Conservation (phyloP, 2,888 invertebrate species). For the Coelopa pilipes region DNA sequence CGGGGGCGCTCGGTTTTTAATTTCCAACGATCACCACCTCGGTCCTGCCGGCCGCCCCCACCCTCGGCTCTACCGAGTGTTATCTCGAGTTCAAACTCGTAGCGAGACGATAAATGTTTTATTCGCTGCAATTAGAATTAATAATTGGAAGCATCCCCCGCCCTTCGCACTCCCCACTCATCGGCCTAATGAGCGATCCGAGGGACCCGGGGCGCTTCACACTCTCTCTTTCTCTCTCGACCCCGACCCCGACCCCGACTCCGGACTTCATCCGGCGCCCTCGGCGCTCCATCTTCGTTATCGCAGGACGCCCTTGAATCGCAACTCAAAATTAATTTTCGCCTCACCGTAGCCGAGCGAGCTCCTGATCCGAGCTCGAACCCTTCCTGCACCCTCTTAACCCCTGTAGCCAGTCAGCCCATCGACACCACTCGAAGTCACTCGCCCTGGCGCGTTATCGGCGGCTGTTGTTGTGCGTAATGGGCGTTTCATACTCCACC, state of each 20-base stretch:
- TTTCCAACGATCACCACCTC: background rate
- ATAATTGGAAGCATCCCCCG: constrained; percentile 49
- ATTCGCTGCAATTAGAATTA: constrained; percentile 60
- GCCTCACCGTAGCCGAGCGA: too few relatives aligned
- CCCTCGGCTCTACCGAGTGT: background rate
- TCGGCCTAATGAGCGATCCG: too few relatives aligned
- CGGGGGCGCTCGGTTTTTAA: background rate
- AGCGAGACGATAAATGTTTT: constrained; percentile 38
- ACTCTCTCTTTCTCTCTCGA: constrained; percentile 5
- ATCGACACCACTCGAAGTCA: constrained; percentile 6
- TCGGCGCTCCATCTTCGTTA: constrained; percentile 26
- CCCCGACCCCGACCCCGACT: background rate
- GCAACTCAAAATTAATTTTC: constrained; percentile 63
- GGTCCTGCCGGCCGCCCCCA: background rate
- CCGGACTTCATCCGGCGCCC: background rate
- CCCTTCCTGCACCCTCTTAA: constrained; percentile 41
- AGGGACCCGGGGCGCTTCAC: constrained; percentile 33
- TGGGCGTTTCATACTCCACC: constrained; percentile 48
- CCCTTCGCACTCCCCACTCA: constrained; percentile 32
- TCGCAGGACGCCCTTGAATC: constrained; percentile 55
- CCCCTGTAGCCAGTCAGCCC: constrained; percentile 29
- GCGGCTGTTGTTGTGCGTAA: constrained; percentile 47
- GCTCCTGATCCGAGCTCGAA: too few relatives aligned
- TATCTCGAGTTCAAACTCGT: background rate
- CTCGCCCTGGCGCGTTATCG: constrained; percentile 39